phyloP scores from a whole-genome alignment of 2,113 vertebrate genomes.

The Hippocampus barbouri region DNA sequence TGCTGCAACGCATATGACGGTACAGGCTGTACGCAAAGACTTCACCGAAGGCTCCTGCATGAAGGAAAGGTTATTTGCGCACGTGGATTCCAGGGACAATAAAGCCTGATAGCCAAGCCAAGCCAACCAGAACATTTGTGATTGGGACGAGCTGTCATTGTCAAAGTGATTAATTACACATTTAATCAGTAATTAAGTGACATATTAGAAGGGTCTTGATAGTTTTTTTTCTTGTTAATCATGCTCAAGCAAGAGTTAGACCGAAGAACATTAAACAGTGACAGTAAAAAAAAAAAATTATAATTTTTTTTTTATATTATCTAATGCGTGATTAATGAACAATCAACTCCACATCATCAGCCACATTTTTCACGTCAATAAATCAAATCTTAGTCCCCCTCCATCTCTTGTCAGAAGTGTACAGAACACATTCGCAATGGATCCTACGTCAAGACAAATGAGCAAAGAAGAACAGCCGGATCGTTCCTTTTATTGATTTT shows the following conservation, averaged over 20 bases:
- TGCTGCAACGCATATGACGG: too few relatives aligned
- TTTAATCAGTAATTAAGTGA: constrained; percentile 87
- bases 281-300: background rate
- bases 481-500: too few relatives aligned
- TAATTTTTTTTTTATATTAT: too few relatives aligned
- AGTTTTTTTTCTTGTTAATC: constrained; percentile 32
- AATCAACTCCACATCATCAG: too few relatives aligned
- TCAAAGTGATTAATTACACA: constrained; percentile 85
- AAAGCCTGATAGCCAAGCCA: constrained; percentile 42
- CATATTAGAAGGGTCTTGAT: constrained; percentile 61
- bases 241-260: background rate
- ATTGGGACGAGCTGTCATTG: constrained; percentile 77
- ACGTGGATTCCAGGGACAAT: constrained; percentile 44
- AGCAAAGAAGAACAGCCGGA: too few relatives aligned
- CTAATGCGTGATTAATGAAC: too few relatives aligned
- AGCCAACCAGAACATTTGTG: constrained; percentile 63
- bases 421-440: too few relatives aligned
- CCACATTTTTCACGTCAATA: too few relatives aligned
- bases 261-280: background rate
- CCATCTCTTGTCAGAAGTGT: too few relatives aligned
- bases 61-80: constrained; percentile 43
- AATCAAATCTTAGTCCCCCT: too few relatives aligned
- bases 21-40: too few relatives aligned
- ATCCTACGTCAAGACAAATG: too few relatives aligned
- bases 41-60: background rate